Percentiles rank a stretch among this genome's conserved stretches.
Evolutionary conservation across 2,888 invertebrate genomes (phyloP).

Genomic region (Drosophila antonietae): DNA sequence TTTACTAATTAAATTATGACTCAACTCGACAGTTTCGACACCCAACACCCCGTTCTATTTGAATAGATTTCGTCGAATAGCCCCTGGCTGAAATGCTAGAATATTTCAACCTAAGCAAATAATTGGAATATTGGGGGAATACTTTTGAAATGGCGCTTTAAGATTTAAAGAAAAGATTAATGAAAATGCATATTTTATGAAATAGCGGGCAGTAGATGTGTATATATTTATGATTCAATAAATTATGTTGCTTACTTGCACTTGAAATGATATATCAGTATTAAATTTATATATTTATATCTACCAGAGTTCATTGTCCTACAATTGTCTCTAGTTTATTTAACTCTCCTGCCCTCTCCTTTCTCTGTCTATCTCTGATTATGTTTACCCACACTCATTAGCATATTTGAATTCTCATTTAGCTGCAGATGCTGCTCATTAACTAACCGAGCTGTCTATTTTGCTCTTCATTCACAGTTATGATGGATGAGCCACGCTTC

Average conservation of each 20-base stretch:
- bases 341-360: not conserved
- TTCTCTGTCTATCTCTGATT: slow-evolving; percentile 1
- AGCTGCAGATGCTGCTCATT: slow-evolving; percentile 45
- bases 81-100: slow-evolving; percentile 5
- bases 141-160: not conserved
- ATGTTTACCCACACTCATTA: not conserved
- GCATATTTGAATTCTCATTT: not conserved
- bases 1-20: slow-evolving; percentile 79
- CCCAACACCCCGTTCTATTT: slow-evolving; percentile 40
- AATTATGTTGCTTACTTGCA: not conserved
- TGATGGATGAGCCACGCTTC: slow-evolving; percentile 94
- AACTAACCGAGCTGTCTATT: slow-evolving; percentile 65
- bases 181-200: not conserved
- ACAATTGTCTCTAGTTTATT: not conserved
- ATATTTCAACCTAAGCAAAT: slow-evolving; percentile 9
- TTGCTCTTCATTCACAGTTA: slow-evolving; percentile 86
- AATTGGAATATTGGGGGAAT: slow-evolving; percentile 8
- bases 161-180: not conserved
- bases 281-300: too few relatives aligned
- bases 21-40: slow-evolving; percentile 62
- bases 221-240: not conserved
- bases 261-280: too few relatives aligned
- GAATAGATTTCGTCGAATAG: slow-evolving; percentile 23
- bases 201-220: not conserved
- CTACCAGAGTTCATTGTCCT: not conserved